Evolutionary conservation across 2,797 vertebrate species (phyloP).

Genomic region (Phrynocephalus vlangalii): DNA sequence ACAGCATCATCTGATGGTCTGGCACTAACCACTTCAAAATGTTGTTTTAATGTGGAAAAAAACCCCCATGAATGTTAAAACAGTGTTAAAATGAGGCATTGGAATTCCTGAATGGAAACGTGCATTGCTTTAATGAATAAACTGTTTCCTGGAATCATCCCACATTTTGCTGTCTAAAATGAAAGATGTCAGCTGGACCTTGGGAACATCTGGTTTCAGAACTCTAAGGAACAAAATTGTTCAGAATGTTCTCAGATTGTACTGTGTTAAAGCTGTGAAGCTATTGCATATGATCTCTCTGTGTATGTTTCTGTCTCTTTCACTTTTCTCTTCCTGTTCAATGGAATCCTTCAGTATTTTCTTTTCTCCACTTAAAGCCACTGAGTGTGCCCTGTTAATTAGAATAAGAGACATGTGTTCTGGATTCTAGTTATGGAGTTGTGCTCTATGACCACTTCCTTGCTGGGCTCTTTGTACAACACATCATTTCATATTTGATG

Average conservation of each 20-base stretch:
- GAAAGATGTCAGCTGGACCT: constrained; percentile 49
- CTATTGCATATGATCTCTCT: neutral
- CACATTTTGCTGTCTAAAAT: constrained; percentile 27
- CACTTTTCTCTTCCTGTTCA: constrained; percentile 18
- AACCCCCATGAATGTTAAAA: neutral
- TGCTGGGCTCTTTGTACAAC: neutral
- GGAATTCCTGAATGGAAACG: constrained; percentile 32
- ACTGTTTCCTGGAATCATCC: constrained; percentile 44
- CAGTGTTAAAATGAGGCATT: constrained; percentile 33
- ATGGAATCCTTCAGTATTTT: neutral
- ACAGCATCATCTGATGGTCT: neutral
- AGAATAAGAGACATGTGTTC: no score
- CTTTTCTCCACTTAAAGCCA: constrained; percentile 23
- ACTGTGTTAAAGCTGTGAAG: constrained; percentile 41
- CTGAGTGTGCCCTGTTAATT: no score
- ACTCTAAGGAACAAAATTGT: constrained; percentile 51
- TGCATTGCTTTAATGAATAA: constrained; percentile 29
- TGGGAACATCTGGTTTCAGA: constrained; percentile 61
- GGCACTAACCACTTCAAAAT: neutral
- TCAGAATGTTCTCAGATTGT: constrained; percentile 42
- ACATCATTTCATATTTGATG: neutral
- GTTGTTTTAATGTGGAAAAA: neutral
- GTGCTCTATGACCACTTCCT: constrained; percentile 24
- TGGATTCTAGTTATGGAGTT: constrained; percentile 1
- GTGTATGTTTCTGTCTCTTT: neutral